Percentiles rank a stretch among this genome's conserved stretches.
phyloP scores from a whole-genome alignment of 2,113 vertebrate species.

The Odocoileus hemionus region DNA sequence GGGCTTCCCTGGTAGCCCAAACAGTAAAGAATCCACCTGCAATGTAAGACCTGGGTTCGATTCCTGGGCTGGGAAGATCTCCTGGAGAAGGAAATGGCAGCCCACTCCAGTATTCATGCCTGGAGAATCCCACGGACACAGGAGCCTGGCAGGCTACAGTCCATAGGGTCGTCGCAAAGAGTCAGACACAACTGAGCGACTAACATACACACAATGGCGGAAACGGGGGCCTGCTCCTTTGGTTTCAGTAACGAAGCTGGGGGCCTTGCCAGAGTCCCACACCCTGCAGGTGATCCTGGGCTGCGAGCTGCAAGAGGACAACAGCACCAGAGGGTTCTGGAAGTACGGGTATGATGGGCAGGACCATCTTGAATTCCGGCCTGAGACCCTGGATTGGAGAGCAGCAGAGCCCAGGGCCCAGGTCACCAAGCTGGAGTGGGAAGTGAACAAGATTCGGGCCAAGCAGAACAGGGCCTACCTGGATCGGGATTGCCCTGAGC shows the following conservation, averaged over 20 bases:
- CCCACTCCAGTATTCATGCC: neutral
- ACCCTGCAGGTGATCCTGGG: constrained; percentile 68
- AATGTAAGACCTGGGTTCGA: neutral
- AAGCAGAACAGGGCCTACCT: constrained; percentile 60
- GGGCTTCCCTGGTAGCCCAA: neutral
- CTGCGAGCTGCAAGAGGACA: constrained; percentile 51
- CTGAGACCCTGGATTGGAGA: constrained; percentile 47
- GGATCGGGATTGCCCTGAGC: constrained; percentile 25
- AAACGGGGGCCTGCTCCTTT: neutral
- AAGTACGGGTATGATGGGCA: constrained; percentile 50
- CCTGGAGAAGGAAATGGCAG: neutral
- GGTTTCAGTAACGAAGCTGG: neutral
- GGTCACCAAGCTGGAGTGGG: constrained; percentile 67
- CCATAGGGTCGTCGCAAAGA: neutral
- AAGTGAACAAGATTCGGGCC: constrained; percentile 27
- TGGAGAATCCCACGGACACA: neutral
- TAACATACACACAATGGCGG: neutral
- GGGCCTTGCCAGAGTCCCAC: constrained; percentile 37
- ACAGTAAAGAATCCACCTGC: neutral
- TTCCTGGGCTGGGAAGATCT: neutral
- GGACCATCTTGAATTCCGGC: constrained; percentile 50
- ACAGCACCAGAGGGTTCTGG: constrained; percentile 61
- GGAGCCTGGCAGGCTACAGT: neutral
- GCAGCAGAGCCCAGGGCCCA: constrained; percentile 23
- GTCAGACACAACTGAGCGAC: neutral